Percentiles rank a stretch among this genome's conserved stretches.
Evolutionary conservation across 2,888 invertebrate genomes (phyloP).

Genomic region (Hydroisotoma schaefferi): DNA sequence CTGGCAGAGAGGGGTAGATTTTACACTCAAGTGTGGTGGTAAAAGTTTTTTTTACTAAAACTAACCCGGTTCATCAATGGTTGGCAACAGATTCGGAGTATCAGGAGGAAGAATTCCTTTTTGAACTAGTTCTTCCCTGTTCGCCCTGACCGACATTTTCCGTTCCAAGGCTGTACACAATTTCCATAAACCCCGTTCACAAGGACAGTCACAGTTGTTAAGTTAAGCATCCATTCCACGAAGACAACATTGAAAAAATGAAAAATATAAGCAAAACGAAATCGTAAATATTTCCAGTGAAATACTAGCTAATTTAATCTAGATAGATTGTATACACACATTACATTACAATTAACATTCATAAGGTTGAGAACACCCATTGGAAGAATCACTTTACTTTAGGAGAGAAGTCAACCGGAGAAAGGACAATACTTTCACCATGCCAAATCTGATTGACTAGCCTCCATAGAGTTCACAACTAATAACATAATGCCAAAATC

Average conservation of each 20-base stretch:
- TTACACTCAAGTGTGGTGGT: conserved; percentile 2
- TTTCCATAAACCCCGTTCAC: background rate
- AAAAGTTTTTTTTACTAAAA: conserved; percentile 13
- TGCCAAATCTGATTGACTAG: too few species aligned
- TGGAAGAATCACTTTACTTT: too few species aligned
- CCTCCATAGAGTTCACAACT: too few species aligned
- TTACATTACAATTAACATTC: too few species aligned
- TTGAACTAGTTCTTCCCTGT: conserved; percentile 93
- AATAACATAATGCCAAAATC: too few species aligned
- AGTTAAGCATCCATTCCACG: background rate
- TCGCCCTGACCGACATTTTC: conserved; percentile 96
- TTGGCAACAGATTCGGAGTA: conserved; percentile 59
- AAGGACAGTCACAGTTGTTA: conserved; percentile 10
- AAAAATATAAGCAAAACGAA: conserved; percentile 46
- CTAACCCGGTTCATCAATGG: conserved; percentile 46
- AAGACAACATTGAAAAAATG: conserved; percentile 49
- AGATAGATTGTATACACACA: too few species aligned
- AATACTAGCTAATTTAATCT: too few species aligned
- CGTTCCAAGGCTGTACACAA: conserved; percentile 82
- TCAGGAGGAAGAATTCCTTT: conserved; percentile 88
- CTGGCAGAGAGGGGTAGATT: background rate
- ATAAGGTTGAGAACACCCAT: too few species aligned
- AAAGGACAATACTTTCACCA: too few species aligned
- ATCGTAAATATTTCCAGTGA: too few species aligned
- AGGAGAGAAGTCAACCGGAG: too few species aligned